Conservation (phyloP, 2,888 invertebrate species). For the Melolontha melolontha region DNA sequence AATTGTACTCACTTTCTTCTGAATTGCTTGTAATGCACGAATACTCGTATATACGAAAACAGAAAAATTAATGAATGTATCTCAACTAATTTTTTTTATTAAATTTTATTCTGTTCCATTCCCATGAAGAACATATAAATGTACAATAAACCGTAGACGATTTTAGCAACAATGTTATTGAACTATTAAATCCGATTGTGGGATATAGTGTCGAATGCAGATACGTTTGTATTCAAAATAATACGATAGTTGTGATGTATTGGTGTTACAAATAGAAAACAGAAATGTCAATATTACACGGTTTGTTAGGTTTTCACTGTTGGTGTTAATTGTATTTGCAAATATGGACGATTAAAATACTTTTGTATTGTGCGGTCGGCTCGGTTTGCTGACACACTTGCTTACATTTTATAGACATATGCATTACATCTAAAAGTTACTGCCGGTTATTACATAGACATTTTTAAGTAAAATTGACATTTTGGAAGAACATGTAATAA, state of each 20-base stretch:
- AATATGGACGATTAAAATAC: constrained; percentile 23
- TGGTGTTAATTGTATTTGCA: constrained; percentile 19
- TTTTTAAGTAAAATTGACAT: neutral
- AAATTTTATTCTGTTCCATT: too few relatives aligned
- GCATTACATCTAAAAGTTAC: neutral
- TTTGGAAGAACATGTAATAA: neutral
- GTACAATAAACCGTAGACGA: too few relatives aligned
- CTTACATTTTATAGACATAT: constrained; percentile 16
- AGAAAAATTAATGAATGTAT: too few relatives aligned
- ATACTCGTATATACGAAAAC: too few relatives aligned
- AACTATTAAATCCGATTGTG: too few relatives aligned
- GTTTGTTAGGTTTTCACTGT: neutral
- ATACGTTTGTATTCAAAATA: neutral
- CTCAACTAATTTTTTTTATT: too few relatives aligned
- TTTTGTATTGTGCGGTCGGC: constrained; percentile 8
- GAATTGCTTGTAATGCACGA: too few relatives aligned
- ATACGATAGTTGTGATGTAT: neutral
- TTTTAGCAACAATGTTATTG: too few relatives aligned
- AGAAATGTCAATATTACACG: too few relatives aligned
- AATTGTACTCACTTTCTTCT: too few relatives aligned
- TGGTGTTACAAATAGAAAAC: too few relatives aligned
- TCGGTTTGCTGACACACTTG: constrained; percentile 29
- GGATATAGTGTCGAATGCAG: neutral
- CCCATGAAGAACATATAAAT: too few relatives aligned
- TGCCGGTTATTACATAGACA: neutral